These are phyloP conservation scores for Gallinago jamesoni DNA, from an alignment of 2,113 vertebrate genomes.

Conservation along the genomic window DNA sequence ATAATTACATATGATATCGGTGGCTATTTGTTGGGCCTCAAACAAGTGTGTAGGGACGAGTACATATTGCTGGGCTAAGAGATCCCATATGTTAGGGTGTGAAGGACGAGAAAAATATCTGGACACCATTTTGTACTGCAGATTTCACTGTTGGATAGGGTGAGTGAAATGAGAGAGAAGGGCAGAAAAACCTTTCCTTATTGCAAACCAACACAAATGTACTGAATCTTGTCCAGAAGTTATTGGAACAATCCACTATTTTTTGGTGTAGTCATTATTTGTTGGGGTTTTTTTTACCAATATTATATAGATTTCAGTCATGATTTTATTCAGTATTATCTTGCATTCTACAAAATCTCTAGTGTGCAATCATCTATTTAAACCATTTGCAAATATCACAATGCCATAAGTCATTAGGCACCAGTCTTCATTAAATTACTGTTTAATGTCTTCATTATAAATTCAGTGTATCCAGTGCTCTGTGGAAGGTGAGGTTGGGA, in stretches of 20 bases:
- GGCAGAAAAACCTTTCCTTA: not conserved
- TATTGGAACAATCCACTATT: not conserved
- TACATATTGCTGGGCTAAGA: not conserved
- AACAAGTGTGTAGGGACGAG: not conserved
- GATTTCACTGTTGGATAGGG: not conserved
- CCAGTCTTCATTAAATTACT: not conserved
- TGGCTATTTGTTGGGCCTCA: conserved; percentile 29
- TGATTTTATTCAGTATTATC: not conserved
- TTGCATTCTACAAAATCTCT: not conserved
- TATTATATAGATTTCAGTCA: not conserved
- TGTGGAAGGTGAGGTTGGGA: not conserved
- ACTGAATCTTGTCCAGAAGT: not conserved
- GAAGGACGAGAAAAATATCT: not conserved
- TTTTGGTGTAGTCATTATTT: not conserved
- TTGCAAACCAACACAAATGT: not conserved
- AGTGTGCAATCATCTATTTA: not conserved
- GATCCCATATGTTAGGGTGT: conserved; percentile 2
- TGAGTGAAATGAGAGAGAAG: not conserved
- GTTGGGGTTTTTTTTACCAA: not conserved
- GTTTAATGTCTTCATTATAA: not conserved
- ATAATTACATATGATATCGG: not conserved
- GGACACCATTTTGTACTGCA: not conserved
- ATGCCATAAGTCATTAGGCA: not conserved
- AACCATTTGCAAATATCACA: not conserved
- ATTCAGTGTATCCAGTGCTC: not conserved